Evolutionary conservation across 2,113 vertebrate genomes (phyloP).

Genomic region (Tragulus kanchil): DNA sequence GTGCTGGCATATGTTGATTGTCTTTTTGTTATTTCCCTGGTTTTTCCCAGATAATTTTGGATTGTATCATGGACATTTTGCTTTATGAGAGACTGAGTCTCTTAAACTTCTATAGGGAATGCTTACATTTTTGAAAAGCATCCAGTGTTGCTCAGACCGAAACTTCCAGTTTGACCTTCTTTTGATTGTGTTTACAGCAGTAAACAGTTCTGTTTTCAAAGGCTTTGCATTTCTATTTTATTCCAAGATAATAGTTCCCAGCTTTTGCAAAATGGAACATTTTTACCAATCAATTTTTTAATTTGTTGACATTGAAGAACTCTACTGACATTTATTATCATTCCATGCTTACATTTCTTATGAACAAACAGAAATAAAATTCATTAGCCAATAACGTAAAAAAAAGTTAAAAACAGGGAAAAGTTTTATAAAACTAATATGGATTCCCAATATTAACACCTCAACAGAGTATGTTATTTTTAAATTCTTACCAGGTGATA

Average conservation of each 20-base stretch:
- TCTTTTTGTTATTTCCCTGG: not conserved
- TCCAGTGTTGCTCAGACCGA: not conserved
- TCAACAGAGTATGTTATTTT: too few relatives aligned
- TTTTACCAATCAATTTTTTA: constrained; percentile 91
- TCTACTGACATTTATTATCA: constrained; percentile 93
- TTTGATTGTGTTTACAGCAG: not conserved
- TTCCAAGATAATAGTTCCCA: constrained; percentile 65
- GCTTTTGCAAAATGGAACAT: constrained; percentile 81
- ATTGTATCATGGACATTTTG: not conserved
- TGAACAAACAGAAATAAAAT: too few relatives aligned
- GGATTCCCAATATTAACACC: too few relatives aligned
- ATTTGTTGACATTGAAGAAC: constrained; percentile 93
- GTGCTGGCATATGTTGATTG: not conserved
- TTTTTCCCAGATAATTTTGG: not conserved
- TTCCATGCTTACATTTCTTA: too few relatives aligned
- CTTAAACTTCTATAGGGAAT: not conserved
- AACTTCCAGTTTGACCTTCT: not conserved
- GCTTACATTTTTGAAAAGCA: not conserved
- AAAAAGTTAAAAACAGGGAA: too few relatives aligned
- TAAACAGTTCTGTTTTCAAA: not conserved
- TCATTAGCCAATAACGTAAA: too few relatives aligned
- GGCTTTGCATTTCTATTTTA: too few relatives aligned
- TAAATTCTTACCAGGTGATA: too few relatives aligned
- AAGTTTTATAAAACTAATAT: too few relatives aligned
- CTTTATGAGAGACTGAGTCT: not conserved